phyloP scores from a whole-genome alignment of 2,888 invertebrate genomes.

The Rutpela maculata region DNA sequence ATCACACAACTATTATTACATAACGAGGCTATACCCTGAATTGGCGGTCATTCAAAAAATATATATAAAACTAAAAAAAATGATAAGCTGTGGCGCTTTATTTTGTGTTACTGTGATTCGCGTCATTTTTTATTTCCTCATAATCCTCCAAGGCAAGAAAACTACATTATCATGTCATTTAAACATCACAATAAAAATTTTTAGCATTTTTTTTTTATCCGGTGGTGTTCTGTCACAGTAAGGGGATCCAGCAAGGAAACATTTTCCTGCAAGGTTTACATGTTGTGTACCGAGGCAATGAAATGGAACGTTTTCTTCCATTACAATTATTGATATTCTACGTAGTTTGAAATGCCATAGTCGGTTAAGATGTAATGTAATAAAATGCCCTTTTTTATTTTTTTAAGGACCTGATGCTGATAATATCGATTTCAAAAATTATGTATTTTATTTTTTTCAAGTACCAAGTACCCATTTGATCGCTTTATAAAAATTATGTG shows the following conservation, averaged over 20 bases:
- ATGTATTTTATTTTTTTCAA: too few species aligned
- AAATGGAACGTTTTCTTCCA: too few species aligned
- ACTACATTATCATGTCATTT: constrained; percentile 51
- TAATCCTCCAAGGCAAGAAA: constrained; percentile 36
- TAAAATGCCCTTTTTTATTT: too few species aligned
- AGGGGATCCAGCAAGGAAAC: constrained; percentile 17
- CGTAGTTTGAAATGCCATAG: too few species aligned
- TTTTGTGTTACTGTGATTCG: constrained; percentile 52
- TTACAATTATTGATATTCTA: too few species aligned
- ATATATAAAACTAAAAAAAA: constrained; percentile 36
- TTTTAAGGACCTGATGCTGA: too few species aligned
- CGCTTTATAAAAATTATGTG: too few species aligned
- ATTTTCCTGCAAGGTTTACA: background rate
- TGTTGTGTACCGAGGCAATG: background rate
- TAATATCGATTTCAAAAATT: too few species aligned
- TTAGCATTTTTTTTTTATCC: constrained; percentile 45
- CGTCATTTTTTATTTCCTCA: constrained; percentile 55
- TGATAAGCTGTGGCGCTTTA: constrained; percentile 55
- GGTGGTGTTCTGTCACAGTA: constrained; percentile 51
- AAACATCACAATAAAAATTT: constrained; percentile 46
- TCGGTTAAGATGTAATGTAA: too few species aligned
- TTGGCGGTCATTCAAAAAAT: constrained; percentile 56
- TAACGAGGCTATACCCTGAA: constrained; percentile 59
- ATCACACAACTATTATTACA: constrained; percentile 52
- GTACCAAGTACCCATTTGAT: too few species aligned